Evolutionary conservation across 2,797 vertebrate genomes (phyloP), one percentile per base, ranked within the genome.

Genomic region (Tachyglossus aculeatus): DNA sequence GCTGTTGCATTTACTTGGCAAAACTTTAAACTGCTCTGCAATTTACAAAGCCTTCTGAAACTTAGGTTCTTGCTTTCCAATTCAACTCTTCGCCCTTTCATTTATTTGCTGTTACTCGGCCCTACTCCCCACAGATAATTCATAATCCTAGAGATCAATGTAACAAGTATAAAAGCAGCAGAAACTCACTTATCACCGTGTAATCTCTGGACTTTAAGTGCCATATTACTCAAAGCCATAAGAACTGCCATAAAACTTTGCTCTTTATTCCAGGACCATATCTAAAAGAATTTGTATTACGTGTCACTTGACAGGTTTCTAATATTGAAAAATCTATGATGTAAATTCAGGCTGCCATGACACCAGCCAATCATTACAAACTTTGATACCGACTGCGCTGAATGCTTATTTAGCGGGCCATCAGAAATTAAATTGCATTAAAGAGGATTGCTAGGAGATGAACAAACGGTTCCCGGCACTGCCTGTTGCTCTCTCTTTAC

Each of bases 191-290:
- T 92, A 92, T 91, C 89, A 74, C 37, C 78, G 77, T 52, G 50
- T 71, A 88, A 91, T 87, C 86, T 85, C 56, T 47, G 62, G 34
- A 50, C 77, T 82, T 67, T 71, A 54, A 81, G 81, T 77, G 78
- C 31, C 83, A 61, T 77, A 82, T 85, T 88, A 86, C 84, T 82
- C 40, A 0, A 72, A 90, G 89, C 82, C 88, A 88, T 90, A 88
- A 92, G 74, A 57, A 63, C 68, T 70, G 75, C 78, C 86, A 89
- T 92, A 92, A 93, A 92, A 92, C 92, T 91, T 87, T 93, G 92
- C 80, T 90, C 91, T 89, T 77, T 76, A 83, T 77, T 53, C 81
- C 75, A 57, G 67, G 19, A 12, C 65, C 59, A 81, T 91, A 91
- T 91, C 87, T 85, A 55, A 52, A 78, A 77, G 77, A 75, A 83